Evolutionary conservation across 1,140 invertebrate genomes (phyloP).

Genomic region (Meteorus sp.): DNA sequence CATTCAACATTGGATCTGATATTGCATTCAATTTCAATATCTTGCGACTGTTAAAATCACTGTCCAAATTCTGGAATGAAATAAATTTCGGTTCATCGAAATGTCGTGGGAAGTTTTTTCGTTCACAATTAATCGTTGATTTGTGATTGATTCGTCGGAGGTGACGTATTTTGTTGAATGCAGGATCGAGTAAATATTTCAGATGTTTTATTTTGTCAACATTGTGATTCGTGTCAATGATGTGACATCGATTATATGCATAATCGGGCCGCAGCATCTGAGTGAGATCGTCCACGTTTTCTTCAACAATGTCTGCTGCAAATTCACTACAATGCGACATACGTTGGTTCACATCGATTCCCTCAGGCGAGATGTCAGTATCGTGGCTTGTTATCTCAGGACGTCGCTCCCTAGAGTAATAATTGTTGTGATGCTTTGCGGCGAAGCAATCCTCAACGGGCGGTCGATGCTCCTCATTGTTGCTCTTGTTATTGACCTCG

Average conservation of each 20-base stretch:
- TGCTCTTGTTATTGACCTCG: conserved; percentile 46
- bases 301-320: conserved; percentile 42
- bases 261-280: conserved; percentile 54
- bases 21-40: conserved; percentile 42
- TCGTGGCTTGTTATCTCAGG: conserved; percentile 39
- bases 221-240: conserved; percentile 54
- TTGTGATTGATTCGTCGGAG: conserved; percentile 46
- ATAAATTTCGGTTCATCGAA: conserved; percentile 42
- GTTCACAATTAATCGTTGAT: conserved; percentile 1
- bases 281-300: conserved; percentile 48
- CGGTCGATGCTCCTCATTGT: conserved; percentile 35
- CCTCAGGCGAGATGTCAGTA: conserved; percentile 46
- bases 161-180: conserved; percentile 52
- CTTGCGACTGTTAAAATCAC: conserved; percentile 32
- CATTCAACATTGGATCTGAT: conserved; percentile 48
- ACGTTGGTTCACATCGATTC: conserved; percentile 22
- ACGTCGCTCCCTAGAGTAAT: conserved; percentile 40
- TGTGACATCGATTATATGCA: conserved; percentile 44
- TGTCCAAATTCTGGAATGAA: conserved; percentile 52
- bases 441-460: conserved; percentile 50
- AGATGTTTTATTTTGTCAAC: conserved; percentile 52
- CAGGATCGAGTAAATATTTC: conserved; percentile 52
- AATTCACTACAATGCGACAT: conserved; percentile 17
- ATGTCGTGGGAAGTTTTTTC: conserved; percentile 35
- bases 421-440: conserved; percentile 36